Conservation (phyloP, 2,888 invertebrate genomes). For the Neoscelio sp. region DNA sequence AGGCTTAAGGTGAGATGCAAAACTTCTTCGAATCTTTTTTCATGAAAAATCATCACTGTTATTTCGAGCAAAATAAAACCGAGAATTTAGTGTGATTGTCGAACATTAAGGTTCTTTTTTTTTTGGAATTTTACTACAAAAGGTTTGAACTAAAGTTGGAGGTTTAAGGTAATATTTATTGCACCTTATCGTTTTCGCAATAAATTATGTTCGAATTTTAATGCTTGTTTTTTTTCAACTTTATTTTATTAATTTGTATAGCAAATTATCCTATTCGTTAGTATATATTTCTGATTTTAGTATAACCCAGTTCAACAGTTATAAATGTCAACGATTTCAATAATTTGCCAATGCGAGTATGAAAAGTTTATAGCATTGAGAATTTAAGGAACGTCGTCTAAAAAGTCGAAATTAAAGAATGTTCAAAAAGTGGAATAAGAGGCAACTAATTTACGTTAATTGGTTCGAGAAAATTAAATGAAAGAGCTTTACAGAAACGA, state of each 20-base stretch:
- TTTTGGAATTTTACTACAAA: conserved; percentile 23
- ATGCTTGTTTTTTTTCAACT: conserved; percentile 12
- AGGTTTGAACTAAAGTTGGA: conserved; percentile 27
- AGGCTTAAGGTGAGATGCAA: conserved; percentile 66
- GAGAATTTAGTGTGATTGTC: conserved; percentile 57
- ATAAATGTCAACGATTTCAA: conserved; percentile 31
- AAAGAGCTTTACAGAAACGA: conserved; percentile 35
- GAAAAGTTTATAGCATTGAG: background rate
- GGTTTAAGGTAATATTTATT: conserved; percentile 53
- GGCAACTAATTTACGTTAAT: conserved; percentile 79
- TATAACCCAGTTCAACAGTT: background rate
- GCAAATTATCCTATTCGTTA: no score
- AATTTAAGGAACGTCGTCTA: background rate
- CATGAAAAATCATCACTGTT: conserved; percentile 63
- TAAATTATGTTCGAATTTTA: conserved; percentile 41
- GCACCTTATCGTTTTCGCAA: conserved; percentile 23
- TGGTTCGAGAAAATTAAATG: conserved; percentile 70
- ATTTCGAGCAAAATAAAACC: conserved; percentile 57
- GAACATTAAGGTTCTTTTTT: conserved; percentile 50
- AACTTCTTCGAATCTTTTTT: conserved; percentile 65
- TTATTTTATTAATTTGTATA: no score
- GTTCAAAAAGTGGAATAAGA: conserved; percentile 69
- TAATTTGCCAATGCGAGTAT: conserved; percentile 10
- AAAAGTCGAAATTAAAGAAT: conserved; percentile 42
- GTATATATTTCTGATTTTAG: background rate